Conservation (phyloP, 2,797 vertebrate species). For the Sitta carolinensis region DNA sequence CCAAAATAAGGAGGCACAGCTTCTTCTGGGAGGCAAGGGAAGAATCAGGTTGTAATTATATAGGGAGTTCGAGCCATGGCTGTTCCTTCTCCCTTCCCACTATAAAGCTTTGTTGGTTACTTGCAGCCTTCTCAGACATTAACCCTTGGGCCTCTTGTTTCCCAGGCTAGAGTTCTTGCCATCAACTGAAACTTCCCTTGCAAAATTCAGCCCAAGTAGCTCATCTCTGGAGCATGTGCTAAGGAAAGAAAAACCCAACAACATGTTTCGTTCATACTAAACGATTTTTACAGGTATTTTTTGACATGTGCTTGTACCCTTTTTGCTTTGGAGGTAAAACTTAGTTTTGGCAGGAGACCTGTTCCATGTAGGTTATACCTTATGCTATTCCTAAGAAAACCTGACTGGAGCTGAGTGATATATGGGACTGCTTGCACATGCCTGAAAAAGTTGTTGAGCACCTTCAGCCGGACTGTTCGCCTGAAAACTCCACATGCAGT, state of each 20-base stretch:
- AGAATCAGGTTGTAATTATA: slow-evolving; percentile 1
- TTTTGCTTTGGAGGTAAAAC: background rate
- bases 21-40: background rate
- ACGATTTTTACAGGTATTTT: background rate
- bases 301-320: background rate
- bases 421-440: background rate
- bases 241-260: background rate
- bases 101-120: background rate
- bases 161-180: background rate
- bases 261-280: fast-evolving
- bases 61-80: background rate
- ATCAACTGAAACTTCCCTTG: background rate
- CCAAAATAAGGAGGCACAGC: background rate
- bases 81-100: background rate
- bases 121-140: background rate
- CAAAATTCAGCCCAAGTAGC: background rate
- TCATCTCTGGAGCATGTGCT: background rate
- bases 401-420: background rate
- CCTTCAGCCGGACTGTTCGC: background rate
- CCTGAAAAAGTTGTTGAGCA: background rate
- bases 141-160: background rate
- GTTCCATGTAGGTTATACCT: background rate
- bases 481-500: background rate
- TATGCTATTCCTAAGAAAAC: background rate
- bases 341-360: background rate